Percentiles rank a stretch among this genome's conserved stretches.
These are phyloP conservation scores for Hassar affinis DNA, from an alignment of 2,113 vertebrate genomes.

Conservation along the genomic window DNA sequence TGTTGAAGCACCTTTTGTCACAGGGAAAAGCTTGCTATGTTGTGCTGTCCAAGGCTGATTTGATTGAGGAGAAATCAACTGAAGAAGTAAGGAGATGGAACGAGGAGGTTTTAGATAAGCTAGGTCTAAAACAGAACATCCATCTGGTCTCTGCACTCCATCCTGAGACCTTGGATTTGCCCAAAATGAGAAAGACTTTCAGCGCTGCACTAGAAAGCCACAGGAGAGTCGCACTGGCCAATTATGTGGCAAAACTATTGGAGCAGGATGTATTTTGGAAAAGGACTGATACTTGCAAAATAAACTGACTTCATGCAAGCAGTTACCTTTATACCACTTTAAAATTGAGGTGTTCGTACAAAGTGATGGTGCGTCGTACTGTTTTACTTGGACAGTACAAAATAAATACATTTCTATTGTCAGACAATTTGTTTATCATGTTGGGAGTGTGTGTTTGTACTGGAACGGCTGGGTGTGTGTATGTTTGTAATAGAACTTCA, in stretches of 20 bases:
- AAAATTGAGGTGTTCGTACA: neutral
- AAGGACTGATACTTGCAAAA: conserved; percentile 43
- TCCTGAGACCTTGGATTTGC: conserved; percentile 51
- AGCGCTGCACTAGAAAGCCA: conserved; percentile 20
- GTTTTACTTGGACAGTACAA: neutral
- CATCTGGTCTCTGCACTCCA: conserved; percentile 49
- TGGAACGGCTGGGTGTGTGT: neutral
- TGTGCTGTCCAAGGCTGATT: conserved; percentile 51
- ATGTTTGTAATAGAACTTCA: neutral
- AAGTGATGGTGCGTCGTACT: neutral
- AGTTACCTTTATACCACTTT: neutral
- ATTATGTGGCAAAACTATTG: conserved; percentile 46
- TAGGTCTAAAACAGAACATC: conserved; percentile 44
- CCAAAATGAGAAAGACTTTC: conserved; percentile 39
- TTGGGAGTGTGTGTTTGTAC: neutral
- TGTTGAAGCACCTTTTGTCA: conserved; percentile 57
- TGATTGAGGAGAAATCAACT: conserved; percentile 27
- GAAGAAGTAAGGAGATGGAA: conserved; percentile 43
- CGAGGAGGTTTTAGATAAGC: conserved; percentile 34
- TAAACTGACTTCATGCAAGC: conserved; percentile 26
- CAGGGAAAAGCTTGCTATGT: conserved; percentile 54
- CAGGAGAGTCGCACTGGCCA: conserved; percentile 41
- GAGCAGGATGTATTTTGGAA: conserved; percentile 49
- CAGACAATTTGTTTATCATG: neutral
- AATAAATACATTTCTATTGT: neutral